These are phyloP conservation scores for Heliconius eleuchia DNA, from an alignment of 1,140 invertebrate genomes.

Conservation along the genomic window DNA sequence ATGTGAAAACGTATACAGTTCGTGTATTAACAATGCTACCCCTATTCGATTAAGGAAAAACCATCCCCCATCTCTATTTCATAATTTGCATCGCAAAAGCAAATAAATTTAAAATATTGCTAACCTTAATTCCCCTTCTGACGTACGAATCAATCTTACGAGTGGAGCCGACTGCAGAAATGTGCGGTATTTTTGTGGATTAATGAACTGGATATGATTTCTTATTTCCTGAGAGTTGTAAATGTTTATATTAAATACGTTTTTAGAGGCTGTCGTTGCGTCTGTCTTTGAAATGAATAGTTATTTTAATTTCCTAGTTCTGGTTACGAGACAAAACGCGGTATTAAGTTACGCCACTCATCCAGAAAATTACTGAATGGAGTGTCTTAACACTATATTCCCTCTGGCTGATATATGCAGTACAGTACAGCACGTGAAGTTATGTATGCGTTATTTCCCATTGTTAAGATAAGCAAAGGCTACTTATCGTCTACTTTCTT, in stretches of 20 bases:
- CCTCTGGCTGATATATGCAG: no score
- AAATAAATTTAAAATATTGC: slow-evolving; percentile 80
- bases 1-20: background rate
- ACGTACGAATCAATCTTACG: slow-evolving; percentile 39
- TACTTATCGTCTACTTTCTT: no score
- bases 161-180: slow-evolving; percentile 18
- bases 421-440: no score
- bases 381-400: no score
- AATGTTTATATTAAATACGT: background rate
- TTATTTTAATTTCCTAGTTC: no score
- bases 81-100: slow-evolving; percentile 73
- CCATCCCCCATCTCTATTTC: slow-evolving; percentile 14
- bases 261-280: background rate
- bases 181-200: slow-evolving; percentile 23
- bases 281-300: no score
- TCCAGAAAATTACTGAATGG: no score
- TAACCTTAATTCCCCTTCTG: slow-evolving; percentile 69
- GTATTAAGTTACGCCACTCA: no score
- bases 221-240: slow-evolving; percentile 18
- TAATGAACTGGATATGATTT: slow-evolving; percentile 35
- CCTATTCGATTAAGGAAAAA: slow-evolving; percentile 65
- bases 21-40: slow-evolving; percentile 47
- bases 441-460: no score
- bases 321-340: no score
- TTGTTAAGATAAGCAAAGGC: no score